Evolutionary conservation across 2,888 invertebrate genomes (phyloP).

Genomic region (Rotaria magnacalcarata): DNA sequence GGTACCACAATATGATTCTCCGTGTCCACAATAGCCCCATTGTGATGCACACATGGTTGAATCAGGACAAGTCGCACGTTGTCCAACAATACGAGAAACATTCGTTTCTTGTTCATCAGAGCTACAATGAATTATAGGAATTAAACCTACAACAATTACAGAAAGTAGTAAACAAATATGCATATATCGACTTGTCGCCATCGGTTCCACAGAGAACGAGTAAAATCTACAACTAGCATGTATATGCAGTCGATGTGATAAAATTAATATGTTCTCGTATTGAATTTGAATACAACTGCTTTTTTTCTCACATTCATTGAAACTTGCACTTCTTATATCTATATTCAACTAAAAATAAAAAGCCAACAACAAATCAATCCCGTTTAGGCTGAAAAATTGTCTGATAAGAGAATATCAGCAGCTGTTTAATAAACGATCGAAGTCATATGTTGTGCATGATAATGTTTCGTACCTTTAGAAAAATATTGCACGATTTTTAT

Average conservation of each 20-base stretch:
- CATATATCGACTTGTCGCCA: background rate
- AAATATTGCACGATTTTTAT: too few species aligned
- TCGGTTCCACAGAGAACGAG: background rate
- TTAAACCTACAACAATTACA: background rate
- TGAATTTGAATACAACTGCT: background rate
- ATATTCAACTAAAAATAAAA: background rate
- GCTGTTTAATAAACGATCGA: too few species aligned
- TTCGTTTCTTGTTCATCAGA: background rate
- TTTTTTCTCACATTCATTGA: background rate
- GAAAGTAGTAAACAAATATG: background rate
- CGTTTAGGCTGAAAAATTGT: background rate
- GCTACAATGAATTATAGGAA: background rate
- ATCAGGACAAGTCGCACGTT: background rate
- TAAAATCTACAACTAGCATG: background rate
- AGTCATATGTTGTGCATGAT: too few species aligned
- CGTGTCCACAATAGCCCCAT: conserved; percentile 13
- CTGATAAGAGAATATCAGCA: too few species aligned
- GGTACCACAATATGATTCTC: background rate
- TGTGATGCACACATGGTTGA: background rate
- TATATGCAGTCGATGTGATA: too few species aligned
- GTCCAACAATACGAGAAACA: background rate
- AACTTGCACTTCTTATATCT: background rate
- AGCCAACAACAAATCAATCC: background rate
- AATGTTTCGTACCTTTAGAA: too few species aligned
- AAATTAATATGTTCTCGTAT: background rate